Base-by-base conservation (phyloP, 2,113 vertebrate genomes). In the Spea multiplicata region DNA sequence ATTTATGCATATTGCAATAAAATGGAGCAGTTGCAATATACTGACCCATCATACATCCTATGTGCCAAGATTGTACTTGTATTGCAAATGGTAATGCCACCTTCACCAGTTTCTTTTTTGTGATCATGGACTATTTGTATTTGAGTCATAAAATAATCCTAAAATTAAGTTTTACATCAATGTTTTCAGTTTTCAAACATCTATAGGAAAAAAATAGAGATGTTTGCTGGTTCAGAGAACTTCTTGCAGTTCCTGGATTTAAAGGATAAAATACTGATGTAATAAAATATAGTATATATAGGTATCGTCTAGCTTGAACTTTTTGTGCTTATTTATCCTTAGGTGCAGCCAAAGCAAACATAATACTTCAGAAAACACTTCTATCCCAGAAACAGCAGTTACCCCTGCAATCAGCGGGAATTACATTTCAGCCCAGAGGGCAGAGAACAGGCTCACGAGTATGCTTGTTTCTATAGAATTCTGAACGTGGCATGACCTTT, bases 391-490 rank as follows among this genome's bases (percentile, higher is more conserved):
- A 76, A 76, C 74, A 76, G 52, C 53, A 69, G 75, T 76, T 48
- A 69, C 49, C 69, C 66, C 44, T 57, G 45, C 75, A 76, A 61
- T 76, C 75, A 76, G 65, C n/a, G 44, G 66, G 66, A 76, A 76
- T 76, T 76, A 69, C 52, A 76, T 76, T 69, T 68, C 75, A 76
- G 75, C 66, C 75, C 75, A 69, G 75, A 76, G 75, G 75, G 75
- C 75, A 76, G 65, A 46, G 66, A 76, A 68, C n/a, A 57, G 66
- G 16, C 66, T 69, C 75, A 64, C 61, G 61, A 55, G 52, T 76
- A 16, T 17, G 52, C 75, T 76, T 76, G 75, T 69, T 76, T 76
- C 55, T 76, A 76, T 66, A 59, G 52, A 68, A 68, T 69, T n/a
- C 75, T 59, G 66, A 76, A 76, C 48, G 66, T 59, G 69, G 52